These are phyloP conservation scores for Apodemus speciosus DNA, from an alignment of 2,113 vertebrate genomes.

Conservation along the genomic window DNA sequence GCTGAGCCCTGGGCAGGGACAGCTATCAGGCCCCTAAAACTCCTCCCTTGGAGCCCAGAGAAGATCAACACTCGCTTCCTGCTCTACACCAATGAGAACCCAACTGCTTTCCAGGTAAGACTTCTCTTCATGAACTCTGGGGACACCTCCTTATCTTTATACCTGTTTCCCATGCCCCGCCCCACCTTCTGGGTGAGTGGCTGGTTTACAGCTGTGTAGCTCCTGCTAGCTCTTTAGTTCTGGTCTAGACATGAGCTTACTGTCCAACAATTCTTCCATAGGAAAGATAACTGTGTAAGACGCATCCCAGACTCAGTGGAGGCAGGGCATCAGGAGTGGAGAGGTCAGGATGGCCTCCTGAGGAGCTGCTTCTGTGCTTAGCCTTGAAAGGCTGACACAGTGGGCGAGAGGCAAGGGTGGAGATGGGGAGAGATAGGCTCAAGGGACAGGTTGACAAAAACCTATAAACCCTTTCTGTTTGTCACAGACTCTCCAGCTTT, in stretches of 20 bases:
- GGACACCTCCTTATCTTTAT: neutral
- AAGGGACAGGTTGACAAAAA: neutral
- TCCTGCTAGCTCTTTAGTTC: constrained; percentile 1
- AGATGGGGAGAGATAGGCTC: neutral
- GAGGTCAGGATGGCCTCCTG: neutral
- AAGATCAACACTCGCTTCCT: constrained; percentile 77
- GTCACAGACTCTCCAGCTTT: constrained; percentile 78
- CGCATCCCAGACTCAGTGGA: neutral
- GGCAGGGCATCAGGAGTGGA: neutral
- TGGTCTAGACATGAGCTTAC: neutral
- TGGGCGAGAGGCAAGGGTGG: neutral
- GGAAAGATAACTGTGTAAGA: neutral
- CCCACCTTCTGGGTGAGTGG: neutral
- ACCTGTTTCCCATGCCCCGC: neutral
- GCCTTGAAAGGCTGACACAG: neutral
- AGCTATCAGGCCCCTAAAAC: constrained; percentile 73
- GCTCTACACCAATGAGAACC: constrained; percentile 84
- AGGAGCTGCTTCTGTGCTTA: neutral
- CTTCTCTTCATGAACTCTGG: neutral
- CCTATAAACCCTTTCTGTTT: neutral
- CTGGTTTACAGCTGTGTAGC: neutral
- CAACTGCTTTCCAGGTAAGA: constrained; percentile 81
- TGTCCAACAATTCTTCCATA: neutral
- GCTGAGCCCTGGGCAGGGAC: constrained; percentile 84
- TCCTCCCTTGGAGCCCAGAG: constrained; percentile 85